phyloP scores from a whole-genome alignment of 2,888 invertebrate species.

The Calameuta filiformis region DNA sequence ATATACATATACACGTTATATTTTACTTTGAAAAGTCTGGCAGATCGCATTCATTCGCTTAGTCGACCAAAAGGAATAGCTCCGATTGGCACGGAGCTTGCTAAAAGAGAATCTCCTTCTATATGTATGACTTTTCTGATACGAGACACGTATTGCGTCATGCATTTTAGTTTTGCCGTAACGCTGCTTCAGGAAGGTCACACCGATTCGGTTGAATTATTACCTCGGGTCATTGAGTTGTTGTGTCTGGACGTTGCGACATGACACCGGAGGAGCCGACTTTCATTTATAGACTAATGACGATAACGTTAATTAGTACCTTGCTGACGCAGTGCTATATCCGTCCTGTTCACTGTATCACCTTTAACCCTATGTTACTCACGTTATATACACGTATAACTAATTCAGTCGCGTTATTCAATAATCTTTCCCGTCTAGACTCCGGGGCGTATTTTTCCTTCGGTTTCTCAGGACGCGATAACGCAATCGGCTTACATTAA shows the following conservation, averaged over 20 bases:
- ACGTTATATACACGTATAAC: background rate
- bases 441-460: background rate
- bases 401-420: constrained; percentile 15
- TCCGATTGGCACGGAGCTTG: background rate
- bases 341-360: background rate
- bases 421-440: background rate
- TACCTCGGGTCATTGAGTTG: background rate
- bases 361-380: background rate
- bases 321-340: background rate
- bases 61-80: background rate
- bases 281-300: background rate
- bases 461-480: background rate
- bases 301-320: constrained; percentile 9
- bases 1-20: background rate
- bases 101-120: background rate
- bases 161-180: background rate
- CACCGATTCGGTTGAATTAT: background rate
- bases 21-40: background rate
- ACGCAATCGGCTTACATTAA: constrained; percentile 15
- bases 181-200: background rate
- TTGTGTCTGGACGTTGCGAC: constrained; percentile 4
- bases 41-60: background rate
- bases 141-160: background rate
- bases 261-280: constrained; percentile 5
- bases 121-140: background rate